Evolutionary conservation across 1,140 invertebrate species (phyloP), one percentile per base, ranked within the genome.

Genomic region (fruit fly (Drosophila melanogaster)): DNA sequence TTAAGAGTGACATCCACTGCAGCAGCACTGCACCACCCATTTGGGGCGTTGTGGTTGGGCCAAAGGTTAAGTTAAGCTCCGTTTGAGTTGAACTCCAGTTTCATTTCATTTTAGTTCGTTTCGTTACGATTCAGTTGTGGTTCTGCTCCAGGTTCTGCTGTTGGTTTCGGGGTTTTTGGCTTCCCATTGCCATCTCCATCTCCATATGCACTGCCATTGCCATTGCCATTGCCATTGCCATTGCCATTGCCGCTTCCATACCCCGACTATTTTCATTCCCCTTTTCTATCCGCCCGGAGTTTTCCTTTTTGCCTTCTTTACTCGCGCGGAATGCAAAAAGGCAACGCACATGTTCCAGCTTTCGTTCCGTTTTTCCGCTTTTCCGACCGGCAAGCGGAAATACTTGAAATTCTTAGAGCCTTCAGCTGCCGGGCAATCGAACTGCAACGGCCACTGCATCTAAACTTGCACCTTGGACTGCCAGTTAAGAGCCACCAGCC

Each of bases 271-370:
- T 59, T 66, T 19, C 30, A 61, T 37, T 53, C 50, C 30, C 17
- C 26, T 17, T 10, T n/a, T n/a, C 46, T 15, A 47, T 22, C 46
- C 24, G 47, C n/a, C 30, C 49, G 33, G 35, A 37, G 7, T 37
- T 56, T 56, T 61, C 46, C 47, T 51, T 41, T 62, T 57, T 37
- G 51, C 41, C 38, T 37, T 19, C 26, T 56, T 75, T 81, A 57
- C 61, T 44, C 64, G 67, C 47, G 72, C 54, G 77, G 84, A 89
- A 89, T 89, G 84, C 85, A 77, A 83, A 89, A 80, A 79, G 77
- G 77, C 84, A 77, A 70, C 44, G 41, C 73, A 70, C 24, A 65
- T 46, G 49, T 55, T 61, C 51, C 50, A 65, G 30, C 59, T 54
- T 12, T 51, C 37, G 15, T 47, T 65, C 22, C 61, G 49, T 15